Evolutionary conservation across 53 echinoderm and acorn worm genomes (phyloP).

Genomic region (Zoroaster sp.): DNA sequence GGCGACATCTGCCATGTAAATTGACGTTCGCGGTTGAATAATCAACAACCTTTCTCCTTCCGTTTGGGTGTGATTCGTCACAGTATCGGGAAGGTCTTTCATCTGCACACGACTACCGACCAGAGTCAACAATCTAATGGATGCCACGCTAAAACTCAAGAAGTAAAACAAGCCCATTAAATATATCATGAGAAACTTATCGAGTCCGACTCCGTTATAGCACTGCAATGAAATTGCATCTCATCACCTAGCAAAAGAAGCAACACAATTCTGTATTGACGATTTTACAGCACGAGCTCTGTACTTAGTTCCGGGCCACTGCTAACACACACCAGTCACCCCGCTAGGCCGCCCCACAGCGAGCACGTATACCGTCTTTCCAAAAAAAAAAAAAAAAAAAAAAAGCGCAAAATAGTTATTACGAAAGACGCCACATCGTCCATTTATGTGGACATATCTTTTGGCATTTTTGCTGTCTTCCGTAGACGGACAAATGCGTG

Average conservation of each 20-base stretch:
- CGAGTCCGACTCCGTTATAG: background rate
- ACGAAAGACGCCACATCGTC: background rate
- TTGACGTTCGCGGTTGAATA: slow-evolving; percentile 47
- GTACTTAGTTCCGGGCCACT: slow-evolving; percentile 31
- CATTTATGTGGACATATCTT: background rate
- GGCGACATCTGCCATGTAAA: slow-evolving; percentile 53
- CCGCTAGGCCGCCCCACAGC: background rate
- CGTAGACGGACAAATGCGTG: background rate
- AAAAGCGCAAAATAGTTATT: background rate
- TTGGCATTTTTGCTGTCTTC: slow-evolving; percentile 21
- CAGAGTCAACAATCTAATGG: slow-evolving; percentile 52
- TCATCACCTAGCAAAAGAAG: background rate
- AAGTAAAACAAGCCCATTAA: background rate
- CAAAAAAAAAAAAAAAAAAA: background rate
- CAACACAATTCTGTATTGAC: background rate
- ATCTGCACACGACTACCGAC: slow-evolving; percentile 12
- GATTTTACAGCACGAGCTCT: slow-evolving; percentile 1
- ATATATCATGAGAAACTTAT: slow-evolving; percentile 1
- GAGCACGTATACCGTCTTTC: background rate
- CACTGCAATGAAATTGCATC: slow-evolving; percentile 21
- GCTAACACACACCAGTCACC: background rate
- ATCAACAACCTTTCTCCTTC: slow-evolving; percentile 26
- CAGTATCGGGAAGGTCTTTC: background rate
- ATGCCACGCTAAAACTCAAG: background rate
- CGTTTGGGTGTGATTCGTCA: slow-evolving; percentile 42